Conservation (phyloP, 2,113 vertebrate genomes). For the Vanacampus margaritifer region DNA sequence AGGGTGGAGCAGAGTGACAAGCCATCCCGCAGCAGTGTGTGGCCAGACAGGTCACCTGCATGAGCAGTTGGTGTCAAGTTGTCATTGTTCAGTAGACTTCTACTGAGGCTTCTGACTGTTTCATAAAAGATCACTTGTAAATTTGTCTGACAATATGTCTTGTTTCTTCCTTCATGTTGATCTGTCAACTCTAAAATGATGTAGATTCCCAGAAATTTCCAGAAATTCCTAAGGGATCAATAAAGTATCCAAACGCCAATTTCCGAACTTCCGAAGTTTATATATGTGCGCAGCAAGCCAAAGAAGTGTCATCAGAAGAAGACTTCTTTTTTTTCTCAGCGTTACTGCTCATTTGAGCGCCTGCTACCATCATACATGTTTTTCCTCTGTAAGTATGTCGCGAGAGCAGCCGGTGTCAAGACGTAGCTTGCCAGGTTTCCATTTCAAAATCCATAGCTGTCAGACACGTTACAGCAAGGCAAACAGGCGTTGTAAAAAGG, state of each 20-base stretch:
- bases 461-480: conserved; percentile 55
- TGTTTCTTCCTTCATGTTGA: neutral
- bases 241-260: neutral
- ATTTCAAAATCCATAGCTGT: conserved; percentile 59
- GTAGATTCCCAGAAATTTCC: neutral
- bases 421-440: conserved; percentile 70
- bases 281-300: neutral
- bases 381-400: conserved; percentile 38
- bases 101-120: neutral
- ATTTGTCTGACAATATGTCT: neutral
- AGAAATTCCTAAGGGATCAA: neutral
- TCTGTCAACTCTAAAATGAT: neutral
- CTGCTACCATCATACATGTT: conserved; percentile 42
- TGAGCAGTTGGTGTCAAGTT: neutral
- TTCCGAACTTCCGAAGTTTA: neutral
- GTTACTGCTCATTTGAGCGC: neutral
- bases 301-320: neutral
- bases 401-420: conserved; percentile 57
- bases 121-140: neutral
- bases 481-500: conserved; percentile 55
- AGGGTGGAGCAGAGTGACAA: too few relatives aligned
- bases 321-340: neutral
- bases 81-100: too few relatives aligned
- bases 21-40: too few relatives aligned
- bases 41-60: neutral